phyloP scores from a whole-genome alignment of 2,113 vertebrate genomes.

The Hystrix brachyura region DNA sequence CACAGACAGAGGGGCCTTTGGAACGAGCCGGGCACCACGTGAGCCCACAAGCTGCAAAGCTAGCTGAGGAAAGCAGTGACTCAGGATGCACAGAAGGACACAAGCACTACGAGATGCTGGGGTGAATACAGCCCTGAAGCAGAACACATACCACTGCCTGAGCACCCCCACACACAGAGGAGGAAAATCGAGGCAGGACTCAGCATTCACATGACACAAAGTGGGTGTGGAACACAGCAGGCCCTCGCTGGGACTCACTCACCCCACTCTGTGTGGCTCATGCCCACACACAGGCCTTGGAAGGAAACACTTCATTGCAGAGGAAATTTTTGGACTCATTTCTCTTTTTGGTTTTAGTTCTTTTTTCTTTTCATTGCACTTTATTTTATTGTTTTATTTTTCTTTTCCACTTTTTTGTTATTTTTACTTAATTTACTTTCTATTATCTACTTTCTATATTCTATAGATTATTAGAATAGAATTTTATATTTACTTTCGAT shows the following conservation, averaged over 20 bases:
- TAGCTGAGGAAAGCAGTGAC: background rate
- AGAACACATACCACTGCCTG: background rate
- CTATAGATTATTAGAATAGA: too few species aligned
- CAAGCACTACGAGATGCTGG: background rate
- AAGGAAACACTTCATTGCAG: background rate
- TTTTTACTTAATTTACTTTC: background rate
- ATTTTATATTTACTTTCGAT: background rate
- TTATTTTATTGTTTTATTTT: background rate
- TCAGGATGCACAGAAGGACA: background rate
- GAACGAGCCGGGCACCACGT: background rate
- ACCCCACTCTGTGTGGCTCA: accelerated
- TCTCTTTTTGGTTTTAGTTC: background rate
- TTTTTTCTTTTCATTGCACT: background rate
- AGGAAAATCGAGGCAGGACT: background rate
- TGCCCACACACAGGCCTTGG: background rate
- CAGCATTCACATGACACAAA: background rate
- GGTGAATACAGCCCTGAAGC: background rate
- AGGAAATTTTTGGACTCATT: background rate
- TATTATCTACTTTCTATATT: too few species aligned
- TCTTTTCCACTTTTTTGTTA: background rate
- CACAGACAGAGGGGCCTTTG: background rate
- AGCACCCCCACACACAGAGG: background rate
- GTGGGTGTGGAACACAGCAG: background rate
- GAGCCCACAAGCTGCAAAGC: background rate
- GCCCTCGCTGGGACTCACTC: background rate